A percentile compares a stretch with the other conserved stretches of the same genome.
phyloP scores from a whole-genome alignment of 2,113 vertebrate species.

The Odocoileus virginianus region DNA sequence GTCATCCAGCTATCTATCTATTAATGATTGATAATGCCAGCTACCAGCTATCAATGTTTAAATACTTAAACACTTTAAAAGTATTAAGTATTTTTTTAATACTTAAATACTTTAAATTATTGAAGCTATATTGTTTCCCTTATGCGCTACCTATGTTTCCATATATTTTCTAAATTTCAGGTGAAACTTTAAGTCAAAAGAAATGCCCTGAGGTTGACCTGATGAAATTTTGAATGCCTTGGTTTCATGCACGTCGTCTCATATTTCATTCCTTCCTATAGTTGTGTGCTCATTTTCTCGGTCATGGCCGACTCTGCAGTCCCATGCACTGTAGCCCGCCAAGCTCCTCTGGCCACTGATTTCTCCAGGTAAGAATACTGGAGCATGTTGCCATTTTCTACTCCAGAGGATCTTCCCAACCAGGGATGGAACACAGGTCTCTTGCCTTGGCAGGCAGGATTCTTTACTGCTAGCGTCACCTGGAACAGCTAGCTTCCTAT shows the following conservation, averaged over 20 bases:
- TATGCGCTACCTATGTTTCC: neutral
- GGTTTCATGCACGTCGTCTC: neutral
- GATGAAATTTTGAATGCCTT: neutral
- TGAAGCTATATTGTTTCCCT: neutral
- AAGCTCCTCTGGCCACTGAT: neutral
- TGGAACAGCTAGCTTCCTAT: neutral
- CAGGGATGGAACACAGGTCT: neutral
- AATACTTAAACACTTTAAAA: neutral
- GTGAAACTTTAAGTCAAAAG: neutral
- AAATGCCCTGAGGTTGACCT: neutral
- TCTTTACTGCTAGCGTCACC: neutral
- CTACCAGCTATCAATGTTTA: neutral
- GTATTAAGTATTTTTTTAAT: neutral
- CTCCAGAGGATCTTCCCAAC: neutral
- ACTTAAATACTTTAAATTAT: neutral
- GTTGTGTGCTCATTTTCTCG: neutral
- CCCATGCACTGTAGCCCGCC: neutral
- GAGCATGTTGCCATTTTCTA: neutral
- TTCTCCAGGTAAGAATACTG: neutral
- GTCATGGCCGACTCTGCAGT: neutral
- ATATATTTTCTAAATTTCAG: neutral
- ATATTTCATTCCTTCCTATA: neutral
- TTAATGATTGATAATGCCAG: neutral
- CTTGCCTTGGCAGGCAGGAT: neutral
- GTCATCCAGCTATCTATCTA: neutral